A percentile compares a stretch with the other conserved stretches of the same genome.
These are phyloP conservation scores for Vidua chalybeata DNA, from an alignment of 2,113 vertebrate species.

Conservation along the genomic window DNA sequence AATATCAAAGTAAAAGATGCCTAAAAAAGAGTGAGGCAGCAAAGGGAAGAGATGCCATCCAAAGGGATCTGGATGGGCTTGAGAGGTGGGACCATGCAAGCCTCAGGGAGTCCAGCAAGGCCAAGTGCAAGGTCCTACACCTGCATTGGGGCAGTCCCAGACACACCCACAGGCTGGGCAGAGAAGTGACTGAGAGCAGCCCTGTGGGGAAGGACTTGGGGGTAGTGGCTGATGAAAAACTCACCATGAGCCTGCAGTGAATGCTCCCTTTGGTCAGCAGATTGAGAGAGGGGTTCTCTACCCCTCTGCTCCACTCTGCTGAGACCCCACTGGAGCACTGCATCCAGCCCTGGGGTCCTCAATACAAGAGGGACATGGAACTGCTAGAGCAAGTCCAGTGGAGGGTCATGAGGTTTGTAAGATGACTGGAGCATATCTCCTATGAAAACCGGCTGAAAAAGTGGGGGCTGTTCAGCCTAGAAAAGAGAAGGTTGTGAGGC, in stretches of 20 bases:
- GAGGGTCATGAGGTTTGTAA: neutral
- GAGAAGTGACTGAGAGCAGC: neutral
- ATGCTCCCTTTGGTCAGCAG: neutral
- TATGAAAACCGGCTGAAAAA: too few relatives aligned
- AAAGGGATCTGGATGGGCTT: too few relatives aligned
- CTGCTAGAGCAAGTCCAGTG: neutral
- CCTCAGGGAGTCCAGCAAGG: neutral
- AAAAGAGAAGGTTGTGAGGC: neutral
- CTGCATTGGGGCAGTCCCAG: fast-evolving
- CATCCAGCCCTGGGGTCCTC: neutral
- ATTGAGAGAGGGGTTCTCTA: fast-evolving
- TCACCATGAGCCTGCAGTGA: fast-evolving
- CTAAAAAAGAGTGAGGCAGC: neutral
- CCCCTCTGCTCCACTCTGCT: neutral
- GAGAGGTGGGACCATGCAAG: neutral
- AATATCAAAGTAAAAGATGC: neutral
- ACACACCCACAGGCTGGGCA: neutral
- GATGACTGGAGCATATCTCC: fast-evolving
- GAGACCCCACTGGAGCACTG: neutral
- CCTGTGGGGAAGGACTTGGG: too few relatives aligned
- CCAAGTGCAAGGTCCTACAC: neutral
- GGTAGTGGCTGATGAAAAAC: neutral
- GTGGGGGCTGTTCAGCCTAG: neutral
- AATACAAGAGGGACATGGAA: fast-evolving
- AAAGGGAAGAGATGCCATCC: neutral